Evolutionary conservation across 1,140 invertebrate genomes (phyloP).

Genomic region (Drosophila varians): DNA sequence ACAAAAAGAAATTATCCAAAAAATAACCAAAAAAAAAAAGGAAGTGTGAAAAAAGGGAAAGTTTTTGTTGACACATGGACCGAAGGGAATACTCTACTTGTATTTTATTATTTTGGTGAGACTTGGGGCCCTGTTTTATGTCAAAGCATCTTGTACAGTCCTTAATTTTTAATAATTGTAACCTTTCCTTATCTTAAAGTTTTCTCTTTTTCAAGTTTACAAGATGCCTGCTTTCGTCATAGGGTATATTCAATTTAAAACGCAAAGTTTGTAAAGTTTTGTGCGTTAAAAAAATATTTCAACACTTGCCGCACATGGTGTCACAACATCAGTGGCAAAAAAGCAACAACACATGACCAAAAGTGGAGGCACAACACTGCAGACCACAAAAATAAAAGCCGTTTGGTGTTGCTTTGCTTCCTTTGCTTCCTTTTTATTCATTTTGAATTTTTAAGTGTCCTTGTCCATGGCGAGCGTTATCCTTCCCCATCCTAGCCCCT

Average conservation of each 20-base stretch:
- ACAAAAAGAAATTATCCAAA: constrained; percentile 52
- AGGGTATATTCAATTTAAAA: constrained; percentile 49
- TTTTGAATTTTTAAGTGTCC: constrained; percentile 51
- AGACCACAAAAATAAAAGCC: constrained; percentile 45
- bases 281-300: constrained; percentile 74
- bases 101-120: too few species aligned
- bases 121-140: too few species aligned
- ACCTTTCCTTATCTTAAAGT: background rate
- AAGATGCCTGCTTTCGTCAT: background rate
- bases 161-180: too few species aligned
- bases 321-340: constrained; percentile 53
- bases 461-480: constrained; percentile 55
- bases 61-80: constrained; percentile 1
- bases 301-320: constrained; percentile 78
- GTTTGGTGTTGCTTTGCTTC: background rate
- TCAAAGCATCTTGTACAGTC: too few species aligned
- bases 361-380: constrained; percentile 40
- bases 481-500: constrained; percentile 28
- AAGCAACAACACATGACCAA: constrained; percentile 37
- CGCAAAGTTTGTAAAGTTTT: constrained; percentile 71
- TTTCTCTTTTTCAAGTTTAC: background rate
- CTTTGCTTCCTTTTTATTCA: constrained; percentile 9
- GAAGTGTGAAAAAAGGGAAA: constrained; percentile 23
- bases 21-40: constrained; percentile 6
- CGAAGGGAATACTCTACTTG: constrained; percentile 11